A percentile compares a stretch with the other conserved stretches of the same genome.
These are phyloP conservation scores for Strigamia transsilvanica DNA, from an alignment of 2,888 invertebrate species.

Conservation along the genomic window DNA sequence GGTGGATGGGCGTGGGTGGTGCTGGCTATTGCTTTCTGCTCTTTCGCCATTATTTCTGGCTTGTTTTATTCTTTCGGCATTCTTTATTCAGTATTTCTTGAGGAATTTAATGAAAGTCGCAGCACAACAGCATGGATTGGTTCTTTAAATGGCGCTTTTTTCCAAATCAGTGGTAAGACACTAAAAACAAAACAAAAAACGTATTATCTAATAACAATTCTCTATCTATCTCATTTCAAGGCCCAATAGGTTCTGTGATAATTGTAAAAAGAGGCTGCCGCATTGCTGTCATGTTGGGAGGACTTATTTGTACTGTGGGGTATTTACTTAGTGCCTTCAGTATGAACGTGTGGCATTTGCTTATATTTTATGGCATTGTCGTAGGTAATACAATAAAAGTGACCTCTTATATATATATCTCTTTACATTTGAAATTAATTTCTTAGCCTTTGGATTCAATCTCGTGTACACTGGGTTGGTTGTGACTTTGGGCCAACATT, in stretches of 20 bases:
- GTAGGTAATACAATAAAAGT: conserved; percentile 44
- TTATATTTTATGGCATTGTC: conserved; percentile 49
- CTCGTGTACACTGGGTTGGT: conserved; percentile 59
- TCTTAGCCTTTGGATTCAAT: conserved; percentile 58
- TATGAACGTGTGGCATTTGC: conserved; percentile 16
- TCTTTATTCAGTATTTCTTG: conserved; percentile 58
- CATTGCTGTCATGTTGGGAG: conserved; percentile 42
- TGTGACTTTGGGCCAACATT: conserved; percentile 58
- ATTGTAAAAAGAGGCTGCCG: conserved; percentile 52
- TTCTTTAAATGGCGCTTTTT: conserved; percentile 58
- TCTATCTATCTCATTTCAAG: not conserved
- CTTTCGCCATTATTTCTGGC: conserved; percentile 58
- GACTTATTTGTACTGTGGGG: conserved; percentile 32
- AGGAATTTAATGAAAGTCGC: conserved; percentile 57
- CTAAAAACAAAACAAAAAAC: too few species aligned
- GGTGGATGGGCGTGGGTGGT: conserved; percentile 60
- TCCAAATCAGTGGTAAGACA: conserved; percentile 57
- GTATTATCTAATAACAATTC: not conserved
- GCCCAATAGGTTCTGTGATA: conserved; percentile 48
- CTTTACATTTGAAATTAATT: not conserved
- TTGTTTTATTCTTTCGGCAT: conserved; percentile 58
- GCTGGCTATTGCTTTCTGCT: conserved; percentile 57
- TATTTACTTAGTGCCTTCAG: conserved; percentile 33
- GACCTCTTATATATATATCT: not conserved
- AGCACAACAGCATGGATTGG: conserved; percentile 59